Base-by-base conservation (phyloP, 2,888 invertebrate genomes). In the Punctoribates punctum region DNA sequence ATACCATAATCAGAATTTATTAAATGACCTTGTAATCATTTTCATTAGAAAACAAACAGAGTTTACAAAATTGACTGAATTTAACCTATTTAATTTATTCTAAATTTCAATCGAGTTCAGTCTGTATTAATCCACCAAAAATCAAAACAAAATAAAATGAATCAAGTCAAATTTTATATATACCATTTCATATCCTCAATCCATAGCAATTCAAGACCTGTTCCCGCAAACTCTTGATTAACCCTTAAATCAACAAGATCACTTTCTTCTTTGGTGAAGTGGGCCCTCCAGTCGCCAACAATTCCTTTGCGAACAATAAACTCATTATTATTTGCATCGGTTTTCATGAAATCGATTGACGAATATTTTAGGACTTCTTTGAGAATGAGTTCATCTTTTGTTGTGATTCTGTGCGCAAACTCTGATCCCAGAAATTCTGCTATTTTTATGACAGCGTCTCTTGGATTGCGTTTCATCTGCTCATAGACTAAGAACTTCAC, bases 331-430 rank as follows among this genome's bases (percentile, higher is more conserved):
- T 95, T 94, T 0, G 92, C 89, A 0, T 90, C 90, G 0, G 87
- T 85, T 81, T 90, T 90, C 94, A 95, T 94, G 80, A 88, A 90
- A 73, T 89, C 87, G 83, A 94, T 94, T 65, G 90, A 89, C 25
- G 93, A 87, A 82, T 93, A 91, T 1, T 90, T 88, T 77, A 88
- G 88, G 0, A 94, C 86, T 20, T 85, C 84, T 0, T 87, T 84
- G 0, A 93, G 27, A 42, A 25, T 85, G 81, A 93, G 76, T 38
- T 88, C 8, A 20, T 91, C 83, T 13, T 73, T 67, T 8, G 84
- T 5, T n/a, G 83, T n/a, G n/a, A n/a, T n/a, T 82, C 90, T 90
- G 8, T 88, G 88, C 23, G 94, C 84, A 83, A 93, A 93, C 2
- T 62, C 34, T 6, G 62, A 5, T 15, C 79, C 79, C 1, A 81